phyloP scores from a whole-genome alignment of 2,888 invertebrate species.

The Lithophane socia region DNA sequence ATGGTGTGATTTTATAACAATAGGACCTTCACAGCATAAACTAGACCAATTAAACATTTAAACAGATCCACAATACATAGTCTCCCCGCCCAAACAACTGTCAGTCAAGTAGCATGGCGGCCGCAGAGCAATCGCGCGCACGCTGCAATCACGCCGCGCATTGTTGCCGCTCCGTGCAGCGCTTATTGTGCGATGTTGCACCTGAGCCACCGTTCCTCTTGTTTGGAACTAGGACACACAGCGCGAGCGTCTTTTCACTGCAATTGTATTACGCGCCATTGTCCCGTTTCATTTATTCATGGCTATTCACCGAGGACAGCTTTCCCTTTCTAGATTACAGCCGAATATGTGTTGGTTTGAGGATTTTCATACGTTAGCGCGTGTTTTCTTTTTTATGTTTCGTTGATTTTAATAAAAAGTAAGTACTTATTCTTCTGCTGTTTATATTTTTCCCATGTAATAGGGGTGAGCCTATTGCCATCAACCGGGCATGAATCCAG shows the following conservation, averaged over 20 bases:
- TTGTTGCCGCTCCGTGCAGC: slow-evolving; percentile 76
- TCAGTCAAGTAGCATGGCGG: slow-evolving; percentile 70
- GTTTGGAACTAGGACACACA: slow-evolving; percentile 86
- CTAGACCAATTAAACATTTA: slow-evolving; percentile 17
- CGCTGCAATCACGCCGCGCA: slow-evolving; percentile 69
- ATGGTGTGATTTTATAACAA: background rate
- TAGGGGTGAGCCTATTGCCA: background rate
- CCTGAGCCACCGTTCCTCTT: slow-evolving; percentile 84
- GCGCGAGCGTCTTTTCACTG: slow-evolving; percentile 85
- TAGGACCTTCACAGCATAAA: background rate
- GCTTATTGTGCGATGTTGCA: slow-evolving; percentile 79
- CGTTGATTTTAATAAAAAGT: slow-evolving; percentile 7
- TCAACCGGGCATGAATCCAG: background rate
- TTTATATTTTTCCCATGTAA: background rate
- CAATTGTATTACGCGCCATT: slow-evolving; percentile 87
- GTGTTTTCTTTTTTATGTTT: slow-evolving; percentile 34
- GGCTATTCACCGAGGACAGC: slow-evolving; percentile 77
- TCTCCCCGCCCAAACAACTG: slow-evolving; percentile 64
- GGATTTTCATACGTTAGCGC: slow-evolving; percentile 33
- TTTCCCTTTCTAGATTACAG: slow-evolving; percentile 78
- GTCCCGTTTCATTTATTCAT: slow-evolving; percentile 86
- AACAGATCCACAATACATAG: slow-evolving; percentile 23
- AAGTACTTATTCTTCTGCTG: background rate
- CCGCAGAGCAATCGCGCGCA: slow-evolving; percentile 72
- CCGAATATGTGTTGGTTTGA: slow-evolving; percentile 64